phyloP scores from a whole-genome alignment of 2,888 invertebrate species.

The Meteorus colon region DNA sequence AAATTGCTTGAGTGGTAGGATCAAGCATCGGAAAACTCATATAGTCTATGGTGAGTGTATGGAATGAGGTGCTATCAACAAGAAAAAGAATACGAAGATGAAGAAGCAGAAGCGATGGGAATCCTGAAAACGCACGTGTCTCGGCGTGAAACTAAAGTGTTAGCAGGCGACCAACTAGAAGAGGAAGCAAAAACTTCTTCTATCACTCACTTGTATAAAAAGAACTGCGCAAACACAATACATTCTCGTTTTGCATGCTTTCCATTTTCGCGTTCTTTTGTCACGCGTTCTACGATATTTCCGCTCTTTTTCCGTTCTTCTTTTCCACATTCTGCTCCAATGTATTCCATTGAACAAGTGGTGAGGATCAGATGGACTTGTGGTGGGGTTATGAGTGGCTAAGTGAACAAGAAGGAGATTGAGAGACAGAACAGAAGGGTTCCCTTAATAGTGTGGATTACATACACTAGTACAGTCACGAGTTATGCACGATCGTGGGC shows the following conservation, averaged over 20 bases:
- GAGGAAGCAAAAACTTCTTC: neutral
- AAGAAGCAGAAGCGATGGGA: slow-evolving; percentile 49
- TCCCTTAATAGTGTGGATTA: slow-evolving; percentile 70
- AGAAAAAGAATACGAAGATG: neutral
- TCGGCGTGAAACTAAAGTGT: slow-evolving; percentile 66
- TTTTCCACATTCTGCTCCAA: neutral
- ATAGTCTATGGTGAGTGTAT: neutral
- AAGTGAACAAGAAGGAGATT: slow-evolving; percentile 43
- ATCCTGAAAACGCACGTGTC: slow-evolving; percentile 69
- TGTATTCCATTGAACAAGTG: slow-evolving; percentile 34
- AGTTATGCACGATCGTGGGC: slow-evolving; percentile 38
- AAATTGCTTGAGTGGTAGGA: slow-evolving; percentile 29
- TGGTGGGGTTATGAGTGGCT: slow-evolving; percentile 16
- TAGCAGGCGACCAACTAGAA: slow-evolving; percentile 56
- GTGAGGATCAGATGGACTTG: slow-evolving; percentile 37
- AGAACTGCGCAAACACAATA: slow-evolving; percentile 53
- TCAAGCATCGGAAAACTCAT: slow-evolving; percentile 14
- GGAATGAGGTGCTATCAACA: neutral
- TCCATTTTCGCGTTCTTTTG: slow-evolving; percentile 31
- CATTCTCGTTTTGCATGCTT: slow-evolving; percentile 19
- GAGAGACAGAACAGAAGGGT: slow-evolving; percentile 57
- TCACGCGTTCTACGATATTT: slow-evolving; percentile 1
- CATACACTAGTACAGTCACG: slow-evolving; percentile 63
- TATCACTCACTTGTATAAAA: slow-evolving; percentile 33
- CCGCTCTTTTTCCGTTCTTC: neutral